Base-by-base conservation (phyloP, 2,797 vertebrate species). In the Garrulus glandarius region DNA sequence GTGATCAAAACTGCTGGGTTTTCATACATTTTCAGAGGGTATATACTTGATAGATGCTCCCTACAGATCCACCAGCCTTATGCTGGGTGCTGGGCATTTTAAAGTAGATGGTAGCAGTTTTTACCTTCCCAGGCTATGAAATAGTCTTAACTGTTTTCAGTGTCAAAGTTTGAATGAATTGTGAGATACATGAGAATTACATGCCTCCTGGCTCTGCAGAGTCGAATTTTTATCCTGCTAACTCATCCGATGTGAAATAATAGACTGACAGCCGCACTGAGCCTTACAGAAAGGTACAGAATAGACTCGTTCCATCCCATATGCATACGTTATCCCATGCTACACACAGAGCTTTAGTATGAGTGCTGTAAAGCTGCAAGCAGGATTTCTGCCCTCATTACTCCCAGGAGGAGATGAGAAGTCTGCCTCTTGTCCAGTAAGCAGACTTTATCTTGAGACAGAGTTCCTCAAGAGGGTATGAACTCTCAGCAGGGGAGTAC, bases 231-330 rank as follows among this genome's bases (percentile, higher is more conserved):
- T 50, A 26, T 57, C 23, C 5, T 65, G 10, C 24, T 78, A 52
- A 75, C 27, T 86, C 43, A 46, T 56, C 23, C 2, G 1, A 27
- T 64, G 29, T 74, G 68, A 83, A 92, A 64, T 47, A 81, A 60
- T 20, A 84, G 34, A 49, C 27, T 5, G 2, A 44, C 26, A 84
- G 52, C 19, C 0, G 0, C 24, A 5, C 16, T 39, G 53, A 69
- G 21, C 46, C 55, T 63, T n/a, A 71, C 22, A 69, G n/a, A 71
- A 34, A 91, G 41, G 21, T 56, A 53, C 5, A 22, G 53, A 86
- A 27, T 3, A 56, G 55, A 44, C 24, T 87, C 1, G 0, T n/a
- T 71, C 30, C 64, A 59, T 39, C 23, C 16, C 12, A 15, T 23
- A 22, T 29, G 26, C 21, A 13, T 19, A 11, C 1, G 1, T 19